Conservation (phyloP, 2,113 vertebrate genomes). For the Brachypteracias leptosomus region DNA sequence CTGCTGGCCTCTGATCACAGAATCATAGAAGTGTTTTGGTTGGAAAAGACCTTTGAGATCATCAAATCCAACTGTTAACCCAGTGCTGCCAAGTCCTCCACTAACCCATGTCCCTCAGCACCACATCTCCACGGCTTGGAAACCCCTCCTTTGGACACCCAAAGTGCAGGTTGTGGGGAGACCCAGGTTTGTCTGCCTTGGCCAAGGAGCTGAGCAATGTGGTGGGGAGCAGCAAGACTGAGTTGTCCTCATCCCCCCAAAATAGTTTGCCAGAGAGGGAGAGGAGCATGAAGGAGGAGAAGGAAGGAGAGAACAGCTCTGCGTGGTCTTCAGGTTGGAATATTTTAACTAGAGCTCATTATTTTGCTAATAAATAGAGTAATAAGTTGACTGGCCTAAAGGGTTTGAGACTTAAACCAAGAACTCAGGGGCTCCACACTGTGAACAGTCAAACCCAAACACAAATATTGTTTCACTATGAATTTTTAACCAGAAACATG, state of each 20-base stretch:
- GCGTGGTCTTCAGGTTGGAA: background rate
- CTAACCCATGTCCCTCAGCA: too few species aligned
- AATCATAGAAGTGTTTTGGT: background rate
- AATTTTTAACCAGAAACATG: background rate
- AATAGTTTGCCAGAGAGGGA: background rate
- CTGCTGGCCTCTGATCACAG: background rate
- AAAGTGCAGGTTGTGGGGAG: too few species aligned
- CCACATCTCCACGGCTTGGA: too few species aligned
- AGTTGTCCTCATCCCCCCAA: background rate
- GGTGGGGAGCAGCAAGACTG: background rate
- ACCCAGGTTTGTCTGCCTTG: background rate
- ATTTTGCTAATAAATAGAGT: background rate
- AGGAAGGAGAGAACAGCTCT: background rate
- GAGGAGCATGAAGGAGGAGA: background rate
- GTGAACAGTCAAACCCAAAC: background rate
- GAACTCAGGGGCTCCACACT: background rate
- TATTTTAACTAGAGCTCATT: background rate
- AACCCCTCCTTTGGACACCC: background rate
- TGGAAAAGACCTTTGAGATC: background rate
- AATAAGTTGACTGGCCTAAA: background rate
- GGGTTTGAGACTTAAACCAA: background rate
- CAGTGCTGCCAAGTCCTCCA: too few species aligned
- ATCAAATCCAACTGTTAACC: too few species aligned
- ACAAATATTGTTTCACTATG: background rate
- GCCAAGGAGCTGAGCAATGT: rapidly evolving